phyloP scores from a whole-genome alignment of 2,888 invertebrate species.

The Hedya salicella region DNA sequence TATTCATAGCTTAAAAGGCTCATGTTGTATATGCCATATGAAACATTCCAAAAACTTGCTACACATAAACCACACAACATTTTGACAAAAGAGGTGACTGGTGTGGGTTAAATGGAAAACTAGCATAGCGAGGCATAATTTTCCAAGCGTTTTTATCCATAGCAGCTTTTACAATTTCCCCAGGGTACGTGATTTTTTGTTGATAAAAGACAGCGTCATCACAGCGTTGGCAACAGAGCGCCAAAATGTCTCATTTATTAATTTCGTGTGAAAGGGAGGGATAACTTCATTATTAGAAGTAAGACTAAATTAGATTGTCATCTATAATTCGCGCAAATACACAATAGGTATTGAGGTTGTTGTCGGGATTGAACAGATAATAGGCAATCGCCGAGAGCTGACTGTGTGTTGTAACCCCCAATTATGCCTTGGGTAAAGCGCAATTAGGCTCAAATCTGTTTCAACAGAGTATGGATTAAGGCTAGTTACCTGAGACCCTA shows the following conservation, averaged over 20 bases:
- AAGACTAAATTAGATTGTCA: not conserved
- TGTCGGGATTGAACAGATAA: not conserved
- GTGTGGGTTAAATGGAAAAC: not conserved
- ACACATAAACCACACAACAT: not conserved
- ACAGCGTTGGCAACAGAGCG: not conserved
- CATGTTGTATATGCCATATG: no score
- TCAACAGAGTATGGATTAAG: not conserved
- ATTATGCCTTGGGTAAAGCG: not conserved
- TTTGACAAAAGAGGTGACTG: no score
- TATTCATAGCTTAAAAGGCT: no score
- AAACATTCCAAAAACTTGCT: not conserved
- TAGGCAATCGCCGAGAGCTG: conserved; percentile 1
- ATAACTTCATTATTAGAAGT: not conserved
- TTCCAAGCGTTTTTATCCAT: not conserved
- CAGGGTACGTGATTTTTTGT: not conserved
- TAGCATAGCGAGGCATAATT: not conserved
- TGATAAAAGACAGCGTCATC: not conserved
- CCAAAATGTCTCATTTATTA: not conserved
- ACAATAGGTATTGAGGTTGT: not conserved
- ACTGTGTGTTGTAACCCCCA: conserved; percentile 14
- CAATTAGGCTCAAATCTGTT: conserved; percentile 2
- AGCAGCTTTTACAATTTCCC: not conserved
- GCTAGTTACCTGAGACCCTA: not conserved
- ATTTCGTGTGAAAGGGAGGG: not conserved
- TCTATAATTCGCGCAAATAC: not conserved